phyloP scores from a whole-genome alignment of 1,140 invertebrate genomes.

The Microplitis mediator region DNA sequence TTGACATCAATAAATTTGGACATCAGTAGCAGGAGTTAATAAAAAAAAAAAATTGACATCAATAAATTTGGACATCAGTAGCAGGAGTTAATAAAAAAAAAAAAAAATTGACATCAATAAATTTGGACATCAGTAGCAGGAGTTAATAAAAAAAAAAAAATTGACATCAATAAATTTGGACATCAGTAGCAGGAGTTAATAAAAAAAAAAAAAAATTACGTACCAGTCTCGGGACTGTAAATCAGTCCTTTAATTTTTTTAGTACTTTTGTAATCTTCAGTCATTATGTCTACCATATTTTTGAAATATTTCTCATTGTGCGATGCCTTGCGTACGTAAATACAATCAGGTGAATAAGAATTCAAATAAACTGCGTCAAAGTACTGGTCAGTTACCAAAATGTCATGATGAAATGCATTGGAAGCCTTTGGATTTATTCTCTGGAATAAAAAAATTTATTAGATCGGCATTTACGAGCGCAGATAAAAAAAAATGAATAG shows the following conservation, averaged over 20 bases:
- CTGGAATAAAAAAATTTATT: constrained; percentile 30
- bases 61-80: background rate
- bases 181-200: too few relatives aligned
- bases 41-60: constrained; percentile 25
- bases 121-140: too few relatives aligned
- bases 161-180: background rate
- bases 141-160: too few relatives aligned
- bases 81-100: too few relatives aligned
- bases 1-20: background rate
- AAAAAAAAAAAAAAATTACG: background rate
- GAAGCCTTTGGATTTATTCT: constrained; percentile 37
- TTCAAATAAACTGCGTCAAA: background rate
- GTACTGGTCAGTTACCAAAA: constrained; percentile 29
- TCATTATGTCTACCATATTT: constrained; percentile 32
- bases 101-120: constrained; percentile 20
- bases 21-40: too few relatives aligned
- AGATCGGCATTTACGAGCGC: too few relatives aligned
- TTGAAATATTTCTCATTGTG: background rate
- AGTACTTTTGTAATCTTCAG: constrained; percentile 23
- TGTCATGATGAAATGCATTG: constrained; percentile 38
- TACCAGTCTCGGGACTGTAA: constrained; percentile 30
- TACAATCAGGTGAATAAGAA: background rate
- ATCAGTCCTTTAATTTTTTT: constrained; percentile 20
- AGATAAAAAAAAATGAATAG: background rate
- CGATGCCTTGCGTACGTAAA: constrained; percentile 22